phyloP scores from a whole-genome alignment of 53 echinoderm and acorn worm genomes.

The Astropecten irregularis region DNA sequence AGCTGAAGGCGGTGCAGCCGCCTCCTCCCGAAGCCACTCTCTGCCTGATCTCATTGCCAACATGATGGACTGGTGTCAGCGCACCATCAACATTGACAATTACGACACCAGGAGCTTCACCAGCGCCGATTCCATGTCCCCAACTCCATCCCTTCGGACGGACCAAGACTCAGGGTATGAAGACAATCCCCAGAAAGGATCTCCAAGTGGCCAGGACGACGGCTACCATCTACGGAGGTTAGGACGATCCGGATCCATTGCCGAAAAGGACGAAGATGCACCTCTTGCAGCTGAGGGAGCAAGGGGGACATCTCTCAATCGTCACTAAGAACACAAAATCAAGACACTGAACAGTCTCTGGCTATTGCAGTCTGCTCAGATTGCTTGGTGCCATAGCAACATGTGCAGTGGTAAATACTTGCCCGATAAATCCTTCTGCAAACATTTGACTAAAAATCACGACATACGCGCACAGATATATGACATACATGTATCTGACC shows the following conservation, averaged over 20 bases:
- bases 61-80: slow-evolving; percentile 72
- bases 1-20: slow-evolving; percentile 21
- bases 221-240: neutral
- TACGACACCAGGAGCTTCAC: slow-evolving; percentile 69
- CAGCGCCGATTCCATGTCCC: slow-evolving; percentile 83
- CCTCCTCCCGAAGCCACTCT: slow-evolving; percentile 57
- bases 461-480: no score
- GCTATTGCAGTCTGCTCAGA: no score
- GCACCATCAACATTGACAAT: slow-evolving; percentile 64
- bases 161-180: slow-evolving; percentile 97
- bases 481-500: no score
- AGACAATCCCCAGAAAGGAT: slow-evolving; percentile 64
- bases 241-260: slow-evolving; percentile 6
- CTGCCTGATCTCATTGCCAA: slow-evolving; percentile 69
- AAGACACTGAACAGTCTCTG: no score
- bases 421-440: no score
- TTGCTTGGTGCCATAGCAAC: no score
- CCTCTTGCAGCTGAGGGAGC: neutral
- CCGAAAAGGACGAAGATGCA: slow-evolving; percentile 7
- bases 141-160: slow-evolving; percentile 76
- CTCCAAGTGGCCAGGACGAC: slow-evolving; percentile 5
- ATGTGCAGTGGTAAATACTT: no score
- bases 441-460: no score
- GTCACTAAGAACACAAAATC: neutral
- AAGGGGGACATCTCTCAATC: neutral